Base-by-base conservation (phyloP, 2,113 vertebrate species). In the Hiodon alosoides region DNA sequence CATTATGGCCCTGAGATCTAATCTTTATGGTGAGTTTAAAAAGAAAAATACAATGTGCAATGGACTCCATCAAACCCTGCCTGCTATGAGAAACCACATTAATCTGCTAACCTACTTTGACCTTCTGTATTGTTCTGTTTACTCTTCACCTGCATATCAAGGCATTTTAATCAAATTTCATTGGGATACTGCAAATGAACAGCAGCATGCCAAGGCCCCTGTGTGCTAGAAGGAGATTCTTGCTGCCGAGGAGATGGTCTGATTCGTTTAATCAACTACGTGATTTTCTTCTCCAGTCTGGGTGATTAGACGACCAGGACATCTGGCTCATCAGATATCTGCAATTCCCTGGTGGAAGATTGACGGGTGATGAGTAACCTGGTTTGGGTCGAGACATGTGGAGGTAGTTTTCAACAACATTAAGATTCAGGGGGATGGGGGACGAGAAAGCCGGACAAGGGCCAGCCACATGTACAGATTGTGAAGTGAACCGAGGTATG, bases 391-490 rank as follows among this genome's bases (percentile, higher is more conserved):
- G 50, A 47, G 66, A 68, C 66, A 46, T 16, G 55, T 48, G 69
- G 31, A 31, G 53, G 69, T 31, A 67, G 1, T n/a, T 13, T 17
- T 70, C 51, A 16, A 50, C 51, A 8, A 65, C 2, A 14, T 17
- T 17, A 48, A 13, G 4, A 51, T 73, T 61, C 11, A 10, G 72
- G 61, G 14, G 65, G 53, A 16, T 31, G 55, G 53, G 17, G 50
- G 52, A 58, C 67, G 64, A 14, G 64, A 16, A 65, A 66, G 52
- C 57, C 57, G 53, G 71, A 61, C 17, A 64, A 53, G 50, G 16
- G 60, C 50, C 61, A 47, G 74, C 67, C 66, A 75, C 48, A 60
- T 16, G 13, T 68, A 59, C 65, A 69, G 55, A 75, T 75, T 55
- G 65, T 47, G 13, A 13, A 47, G n/a, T 51, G 16, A 66, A 53